Evolutionary conservation across 2,113 vertebrate genomes (phyloP).

Genomic region (Donacobius atricapilla): DNA sequence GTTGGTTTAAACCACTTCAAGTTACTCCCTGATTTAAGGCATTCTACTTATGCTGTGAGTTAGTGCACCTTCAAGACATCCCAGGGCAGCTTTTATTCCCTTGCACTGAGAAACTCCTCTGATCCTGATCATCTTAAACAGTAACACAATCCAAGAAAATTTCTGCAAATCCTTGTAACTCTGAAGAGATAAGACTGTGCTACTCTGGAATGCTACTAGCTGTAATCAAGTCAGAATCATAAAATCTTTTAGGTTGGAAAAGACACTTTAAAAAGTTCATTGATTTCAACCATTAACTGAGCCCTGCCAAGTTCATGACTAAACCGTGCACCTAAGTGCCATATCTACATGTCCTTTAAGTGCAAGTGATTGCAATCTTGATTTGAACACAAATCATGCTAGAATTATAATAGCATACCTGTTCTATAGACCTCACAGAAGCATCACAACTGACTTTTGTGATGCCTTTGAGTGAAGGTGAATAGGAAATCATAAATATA

Average conservation of each 20-base stretch:
- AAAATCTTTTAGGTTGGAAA: background rate
- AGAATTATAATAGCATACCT: background rate
- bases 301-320: background rate
- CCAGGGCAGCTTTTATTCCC: background rate
- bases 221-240: background rate
- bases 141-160: background rate
- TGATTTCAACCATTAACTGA: fast-evolving
- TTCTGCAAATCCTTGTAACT: background rate
- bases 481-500: background rate
- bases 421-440: background rate
- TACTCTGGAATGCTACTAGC: background rate
- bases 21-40: background rate
- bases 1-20: background rate
- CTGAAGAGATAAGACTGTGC: background rate
- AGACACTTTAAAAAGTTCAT: background rate
- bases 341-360: background rate
- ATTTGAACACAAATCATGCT: background rate
- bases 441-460: background rate
- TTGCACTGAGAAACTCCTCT: background rate
- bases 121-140: background rate
- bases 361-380: background rate
- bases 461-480: background rate
- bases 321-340: background rate
- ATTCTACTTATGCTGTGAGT: background rate
- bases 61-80: background rate